Evolutionary conservation across 1,140 invertebrate genomes (phyloP).

Genomic region (Ephestia elutella): DNA sequence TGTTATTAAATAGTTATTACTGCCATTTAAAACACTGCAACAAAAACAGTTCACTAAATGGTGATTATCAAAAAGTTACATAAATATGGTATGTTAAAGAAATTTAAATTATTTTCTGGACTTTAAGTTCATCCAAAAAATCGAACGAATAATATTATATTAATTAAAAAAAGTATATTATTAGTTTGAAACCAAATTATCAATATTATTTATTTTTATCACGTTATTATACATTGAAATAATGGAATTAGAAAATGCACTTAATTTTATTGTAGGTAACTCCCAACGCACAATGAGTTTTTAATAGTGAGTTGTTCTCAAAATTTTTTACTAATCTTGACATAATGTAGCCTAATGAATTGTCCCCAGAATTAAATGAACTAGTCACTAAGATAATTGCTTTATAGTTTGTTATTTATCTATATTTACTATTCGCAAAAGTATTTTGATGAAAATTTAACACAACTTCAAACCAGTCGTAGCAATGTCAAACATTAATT

Average conservation of each 20-base stretch:
- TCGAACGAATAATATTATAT: too few relatives aligned
- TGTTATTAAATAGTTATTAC: constrained; percentile 13
- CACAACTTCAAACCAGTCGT: constrained; percentile 10
- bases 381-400: constrained; percentile 32
- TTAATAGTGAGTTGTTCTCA: constrained; percentile 10
- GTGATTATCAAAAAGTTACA: neutral
- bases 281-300: constrained; percentile 15
- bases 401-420: constrained; percentile 28
- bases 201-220: neutral
- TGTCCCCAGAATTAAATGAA: constrained; percentile 27
- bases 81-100: neutral
- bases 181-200: too few relatives aligned
- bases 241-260: neutral
- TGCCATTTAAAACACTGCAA: constrained; percentile 14
- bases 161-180: too few relatives aligned
- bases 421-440: constrained; percentile 21
- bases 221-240: constrained; percentile 5
- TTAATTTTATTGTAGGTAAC: neutral
- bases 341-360: constrained; percentile 27
- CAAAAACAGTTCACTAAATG: too few relatives aligned
- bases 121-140: too few relatives aligned
- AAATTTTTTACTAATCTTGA: constrained; percentile 12
- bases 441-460: constrained; percentile 22
- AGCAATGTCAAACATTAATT: constrained; percentile 6
- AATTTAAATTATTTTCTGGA: constrained; percentile 1